Percentiles rank a stretch among this genome's conserved stretches.
Conservation (phyloP, 2,113 vertebrate species). For the Notiomystis cincta region DNA sequence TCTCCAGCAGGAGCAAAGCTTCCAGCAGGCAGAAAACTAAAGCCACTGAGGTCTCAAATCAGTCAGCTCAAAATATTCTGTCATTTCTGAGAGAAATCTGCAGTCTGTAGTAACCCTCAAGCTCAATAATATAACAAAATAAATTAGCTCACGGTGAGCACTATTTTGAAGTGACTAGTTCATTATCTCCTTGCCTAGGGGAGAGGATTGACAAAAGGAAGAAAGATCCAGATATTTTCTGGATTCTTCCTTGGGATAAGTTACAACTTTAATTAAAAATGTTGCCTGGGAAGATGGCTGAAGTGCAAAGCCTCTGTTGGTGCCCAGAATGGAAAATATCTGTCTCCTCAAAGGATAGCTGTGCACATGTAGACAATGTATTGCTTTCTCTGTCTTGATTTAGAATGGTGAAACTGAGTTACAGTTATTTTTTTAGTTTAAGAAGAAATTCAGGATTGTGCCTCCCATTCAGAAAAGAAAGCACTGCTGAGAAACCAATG, state of each 20-base stretch:
- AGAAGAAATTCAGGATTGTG: neutral
- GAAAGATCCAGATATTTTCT: constrained; percentile 5
- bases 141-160: neutral
- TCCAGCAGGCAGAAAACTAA: neutral
- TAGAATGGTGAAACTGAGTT: neutral
- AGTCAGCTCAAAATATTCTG: neutral
- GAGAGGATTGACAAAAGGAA: neutral
- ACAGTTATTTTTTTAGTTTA: neutral
- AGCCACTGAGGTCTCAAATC: neutral
- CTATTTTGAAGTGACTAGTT: neutral
- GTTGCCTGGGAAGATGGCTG: neutral
- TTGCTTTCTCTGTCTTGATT: neutral
- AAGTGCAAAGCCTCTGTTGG: neutral
- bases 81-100: neutral
- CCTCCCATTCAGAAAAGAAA: neutral
- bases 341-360: neutral
- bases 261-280: constrained; percentile 31
- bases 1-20: neutral
- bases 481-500: neutral
- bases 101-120: neutral
- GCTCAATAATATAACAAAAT: neutral
- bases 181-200: constrained; percentile 7
- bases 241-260: neutral
- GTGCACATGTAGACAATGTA: neutral
- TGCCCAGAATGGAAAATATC: neutral